phyloP scores from a whole-genome alignment of 2,888 invertebrate genomes.

The Tinea trinotella region DNA sequence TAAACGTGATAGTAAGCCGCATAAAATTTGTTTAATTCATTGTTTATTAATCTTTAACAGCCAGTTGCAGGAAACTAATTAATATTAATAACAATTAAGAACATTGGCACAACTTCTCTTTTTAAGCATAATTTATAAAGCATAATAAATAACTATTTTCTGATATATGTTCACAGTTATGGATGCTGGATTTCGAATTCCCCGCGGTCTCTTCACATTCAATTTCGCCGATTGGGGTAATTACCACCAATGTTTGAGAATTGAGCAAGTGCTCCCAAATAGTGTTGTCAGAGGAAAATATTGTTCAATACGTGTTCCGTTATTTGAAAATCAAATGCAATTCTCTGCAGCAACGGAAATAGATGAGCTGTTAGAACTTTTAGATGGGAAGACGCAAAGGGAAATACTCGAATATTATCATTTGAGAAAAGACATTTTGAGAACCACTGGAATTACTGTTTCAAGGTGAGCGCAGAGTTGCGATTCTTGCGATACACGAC shows the following conservation, averaged over 20 bases:
- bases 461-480: too few species aligned
- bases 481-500: too few species aligned
- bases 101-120: too few species aligned
- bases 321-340: conserved; percentile 20
- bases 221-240: conserved; percentile 37
- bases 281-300: conserved; percentile 42
- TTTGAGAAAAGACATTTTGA: background rate
- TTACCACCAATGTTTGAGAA: conserved; percentile 39
- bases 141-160: too few species aligned
- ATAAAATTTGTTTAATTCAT: too few species aligned
- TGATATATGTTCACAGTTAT: conserved; percentile 31
- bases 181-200: conserved; percentile 41
- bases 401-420: background rate
- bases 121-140: too few species aligned
- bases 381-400: background rate
- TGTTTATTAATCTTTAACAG: too few species aligned
- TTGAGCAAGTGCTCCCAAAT: conserved; percentile 27
- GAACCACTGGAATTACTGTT: background rate
- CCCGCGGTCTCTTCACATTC: conserved; percentile 36
- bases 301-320: conserved; percentile 40
- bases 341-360: background rate
- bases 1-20: too few species aligned
- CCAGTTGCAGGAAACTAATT: too few species aligned
- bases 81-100: too few species aligned
- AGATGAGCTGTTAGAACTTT: background rate